phyloP scores from a whole-genome alignment of 2,797 vertebrate species.

The Gallinago nigripennis region DNA sequence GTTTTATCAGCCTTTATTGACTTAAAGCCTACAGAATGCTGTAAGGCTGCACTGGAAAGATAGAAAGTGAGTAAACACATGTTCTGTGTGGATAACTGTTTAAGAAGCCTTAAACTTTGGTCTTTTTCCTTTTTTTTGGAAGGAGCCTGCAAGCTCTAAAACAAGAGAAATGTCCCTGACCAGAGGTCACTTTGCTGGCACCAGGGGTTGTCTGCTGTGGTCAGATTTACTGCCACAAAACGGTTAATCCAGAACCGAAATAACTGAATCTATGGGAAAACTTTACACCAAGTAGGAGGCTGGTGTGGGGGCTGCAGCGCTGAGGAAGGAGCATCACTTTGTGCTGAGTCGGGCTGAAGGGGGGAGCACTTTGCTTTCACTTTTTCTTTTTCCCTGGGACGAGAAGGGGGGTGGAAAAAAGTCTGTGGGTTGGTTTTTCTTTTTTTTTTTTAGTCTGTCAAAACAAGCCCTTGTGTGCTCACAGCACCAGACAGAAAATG shows the following conservation, averaged over 20 bases:
- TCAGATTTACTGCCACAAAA: neutral
- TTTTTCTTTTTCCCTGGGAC: slow-evolving; percentile 51
- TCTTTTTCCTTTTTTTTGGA: neutral
- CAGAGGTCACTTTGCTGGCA: neutral
- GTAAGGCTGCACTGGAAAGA: neutral
- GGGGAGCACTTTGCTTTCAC: slow-evolving; percentile 35
- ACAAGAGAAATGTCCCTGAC: neutral
- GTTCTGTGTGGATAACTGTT: neutral
- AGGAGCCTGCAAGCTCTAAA: neutral
- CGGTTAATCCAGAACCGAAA: neutral
- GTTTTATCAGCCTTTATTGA: neutral
- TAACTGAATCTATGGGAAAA: neutral
- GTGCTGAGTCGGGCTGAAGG: slow-evolving; percentile 25
- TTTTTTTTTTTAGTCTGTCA: neutral
- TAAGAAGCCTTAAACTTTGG: neutral
- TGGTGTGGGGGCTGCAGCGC: neutral
- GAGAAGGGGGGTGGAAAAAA: slow-evolving; percentile 10
- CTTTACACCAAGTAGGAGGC: neutral
- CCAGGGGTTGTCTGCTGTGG: neutral
- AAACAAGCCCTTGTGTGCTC: neutral
- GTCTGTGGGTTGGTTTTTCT: neutral
- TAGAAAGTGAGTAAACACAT: accelerated
- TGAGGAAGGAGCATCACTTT: neutral
- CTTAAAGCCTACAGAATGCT: neutral
- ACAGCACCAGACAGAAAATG: neutral